Evolutionary conservation across 1,140 invertebrate species (phyloP).

Genomic region (Panagrolaimus sp.): DNA sequence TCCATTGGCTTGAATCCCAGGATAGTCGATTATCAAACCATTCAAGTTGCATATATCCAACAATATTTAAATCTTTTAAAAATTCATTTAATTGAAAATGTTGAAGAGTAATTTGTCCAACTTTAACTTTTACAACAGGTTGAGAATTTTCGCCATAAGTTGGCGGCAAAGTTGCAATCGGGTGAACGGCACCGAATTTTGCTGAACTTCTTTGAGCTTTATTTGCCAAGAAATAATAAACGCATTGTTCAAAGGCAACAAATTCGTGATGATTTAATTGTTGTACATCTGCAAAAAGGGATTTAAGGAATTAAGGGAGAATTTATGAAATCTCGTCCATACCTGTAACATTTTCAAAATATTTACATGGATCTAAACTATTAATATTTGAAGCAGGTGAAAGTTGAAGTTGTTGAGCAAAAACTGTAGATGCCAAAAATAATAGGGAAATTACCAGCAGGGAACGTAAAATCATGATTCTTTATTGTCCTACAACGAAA

Average conservation of each 20-base stretch:
- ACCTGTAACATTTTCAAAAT: constrained; percentile 50
- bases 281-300: constrained; percentile 37
- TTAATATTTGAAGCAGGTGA: constrained; percentile 20
- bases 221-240: constrained; percentile 57
- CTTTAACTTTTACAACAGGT: constrained; percentile 34
- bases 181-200: constrained; percentile 47
- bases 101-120: constrained; percentile 52
- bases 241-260: constrained; percentile 54
- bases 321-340: background rate
- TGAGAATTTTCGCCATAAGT: constrained; percentile 36
- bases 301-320: background rate
- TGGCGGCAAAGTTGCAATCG: constrained; percentile 55
- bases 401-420: constrained; percentile 31
- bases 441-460: no score
- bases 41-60: constrained; percentile 52
- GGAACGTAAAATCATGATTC: no score
- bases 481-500: no score
- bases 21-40: constrained; percentile 51
- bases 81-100: constrained; percentile 59
- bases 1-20: constrained; percentile 53
- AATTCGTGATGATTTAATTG: constrained; percentile 52
- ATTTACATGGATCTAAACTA: constrained; percentile 49
- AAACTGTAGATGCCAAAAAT: background rate
- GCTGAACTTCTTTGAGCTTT: constrained; percentile 48
- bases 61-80: constrained; percentile 54